phyloP scores from a whole-genome alignment of 2,113 vertebrate genomes.

The Eptesicus fuscus region DNA sequence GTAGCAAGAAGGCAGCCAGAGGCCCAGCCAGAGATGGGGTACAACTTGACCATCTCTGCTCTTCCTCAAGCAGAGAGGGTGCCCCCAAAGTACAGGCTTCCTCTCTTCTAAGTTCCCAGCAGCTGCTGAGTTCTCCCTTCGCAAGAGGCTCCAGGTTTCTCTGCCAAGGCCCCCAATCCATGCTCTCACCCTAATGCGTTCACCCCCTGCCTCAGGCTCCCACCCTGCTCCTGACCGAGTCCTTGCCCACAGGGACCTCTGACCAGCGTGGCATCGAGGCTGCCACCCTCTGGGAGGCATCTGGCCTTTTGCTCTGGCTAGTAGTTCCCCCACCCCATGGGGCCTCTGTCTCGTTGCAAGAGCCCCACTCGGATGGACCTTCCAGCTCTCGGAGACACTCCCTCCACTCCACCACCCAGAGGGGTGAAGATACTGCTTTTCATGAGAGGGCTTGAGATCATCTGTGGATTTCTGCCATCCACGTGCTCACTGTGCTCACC shows the following conservation, averaged over 20 bases:
- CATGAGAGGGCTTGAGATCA: background rate
- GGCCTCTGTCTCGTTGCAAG: background rate
- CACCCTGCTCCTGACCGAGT: background rate
- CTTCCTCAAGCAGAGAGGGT: background rate
- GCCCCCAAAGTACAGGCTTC: background rate
- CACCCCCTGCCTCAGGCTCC: background rate
- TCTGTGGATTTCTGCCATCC: background rate
- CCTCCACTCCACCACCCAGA: background rate
- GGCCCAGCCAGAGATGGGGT: background rate
- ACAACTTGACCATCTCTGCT: background rate
- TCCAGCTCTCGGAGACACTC: background rate
- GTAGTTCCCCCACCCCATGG: background rate
- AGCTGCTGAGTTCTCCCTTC: background rate
- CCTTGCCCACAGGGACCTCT: background rate
- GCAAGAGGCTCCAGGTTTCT: background rate
- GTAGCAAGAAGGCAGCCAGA: background rate
- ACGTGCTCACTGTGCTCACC: background rate
- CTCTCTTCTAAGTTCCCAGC: background rate
- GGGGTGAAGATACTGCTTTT: background rate
- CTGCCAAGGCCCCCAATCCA: background rate
- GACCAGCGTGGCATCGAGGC: background rate
- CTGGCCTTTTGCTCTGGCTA: too few species aligned
- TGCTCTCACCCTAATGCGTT: rapidly evolving
- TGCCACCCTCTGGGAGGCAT: too few species aligned
- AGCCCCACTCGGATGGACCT: background rate